Evolutionary conservation across 2,797 vertebrate species (phyloP).

Genomic region (Thamnophis elegans): DNA sequence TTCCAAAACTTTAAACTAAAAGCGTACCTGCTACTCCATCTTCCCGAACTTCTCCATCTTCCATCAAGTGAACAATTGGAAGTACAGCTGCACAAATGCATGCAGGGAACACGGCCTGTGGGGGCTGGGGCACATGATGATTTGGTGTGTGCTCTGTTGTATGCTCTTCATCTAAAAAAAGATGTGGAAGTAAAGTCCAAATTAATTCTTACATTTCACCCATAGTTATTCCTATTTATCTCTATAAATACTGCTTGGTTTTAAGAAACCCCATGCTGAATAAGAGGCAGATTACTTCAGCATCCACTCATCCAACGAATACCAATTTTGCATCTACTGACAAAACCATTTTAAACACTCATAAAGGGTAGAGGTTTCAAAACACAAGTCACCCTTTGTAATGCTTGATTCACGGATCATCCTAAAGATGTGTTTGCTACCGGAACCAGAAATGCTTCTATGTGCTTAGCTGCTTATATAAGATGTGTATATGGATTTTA

Average conservation of each 20-base stretch:
- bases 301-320: neutral
- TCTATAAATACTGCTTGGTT: neutral
- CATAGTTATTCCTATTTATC: neutral
- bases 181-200: neutral
- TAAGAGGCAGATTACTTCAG: neutral
- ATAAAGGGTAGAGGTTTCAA: neutral
- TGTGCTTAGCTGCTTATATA: neutral
- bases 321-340: neutral
- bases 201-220: constrained; percentile 11
- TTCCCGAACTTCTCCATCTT: constrained; percentile 95
- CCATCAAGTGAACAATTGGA: constrained; percentile 97
- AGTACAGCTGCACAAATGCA: constrained; percentile 98
- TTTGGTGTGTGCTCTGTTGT: constrained; percentile 94
- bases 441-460: neutral
- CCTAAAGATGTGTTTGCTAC: neutral
- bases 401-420: neutral
- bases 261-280: neutral
- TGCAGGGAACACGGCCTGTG: constrained; percentile 96
- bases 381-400: neutral
- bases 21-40: constrained; percentile 92
- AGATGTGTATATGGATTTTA: neutral
- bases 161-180: constrained; percentile 88
- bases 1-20: neutral
- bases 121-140: constrained; percentile 93
- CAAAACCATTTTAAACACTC: neutral